Base-by-base conservation (phyloP, 2,113 vertebrate genomes). In the Dissostichus mawsoni region DNA sequence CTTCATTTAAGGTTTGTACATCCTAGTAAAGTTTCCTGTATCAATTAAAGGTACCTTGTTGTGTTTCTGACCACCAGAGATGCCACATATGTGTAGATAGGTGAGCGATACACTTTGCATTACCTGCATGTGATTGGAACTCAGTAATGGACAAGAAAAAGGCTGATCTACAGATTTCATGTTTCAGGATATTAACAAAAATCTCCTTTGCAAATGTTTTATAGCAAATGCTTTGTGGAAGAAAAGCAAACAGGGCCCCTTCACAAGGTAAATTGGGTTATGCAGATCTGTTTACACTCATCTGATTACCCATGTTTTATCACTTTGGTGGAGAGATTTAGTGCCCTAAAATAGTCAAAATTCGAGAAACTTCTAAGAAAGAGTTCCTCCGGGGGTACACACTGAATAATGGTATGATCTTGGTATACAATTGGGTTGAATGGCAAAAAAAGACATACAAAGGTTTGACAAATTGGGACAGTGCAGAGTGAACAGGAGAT, bases 61-160 rank as follows among this genome's bases (percentile, higher is more conserved):
- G 17, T 20, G 47, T 52, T 59, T 77, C 9, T 61, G 10, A 44
- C 64, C 74, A 61, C 13, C 13, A 41, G 63, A 48, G 55, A 64
- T 48, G 52, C 53, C 18, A 1, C 18, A 29, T 45, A 3, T 17
- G 25, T 55, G 11, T 29, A n/a, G 3, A 8, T 4, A 50, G 25
- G 16, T 12, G 33, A 14, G 25, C 45, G 55, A 33, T 3, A 41
- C 25, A n/a, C 18, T n/a, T 36, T 52, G 6, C 52, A 45, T 33
- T 57, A 52, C 23, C 9, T 45, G 13, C 8, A 16, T 18, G 18
- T 20, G n/a, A 6, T 52, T 9, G 13, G 53, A 63, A 50, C 17
- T 14, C 11, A 45, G 1, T 6, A 6, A 29, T 18, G 11, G 13
- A 53, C 33, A 9, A 44, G 23, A n/a, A 14, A 45, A 18, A 74